Evolutionary conservation across 2,797 vertebrate species (phyloP).

Genomic region (Enteromius mattozi): DNA sequence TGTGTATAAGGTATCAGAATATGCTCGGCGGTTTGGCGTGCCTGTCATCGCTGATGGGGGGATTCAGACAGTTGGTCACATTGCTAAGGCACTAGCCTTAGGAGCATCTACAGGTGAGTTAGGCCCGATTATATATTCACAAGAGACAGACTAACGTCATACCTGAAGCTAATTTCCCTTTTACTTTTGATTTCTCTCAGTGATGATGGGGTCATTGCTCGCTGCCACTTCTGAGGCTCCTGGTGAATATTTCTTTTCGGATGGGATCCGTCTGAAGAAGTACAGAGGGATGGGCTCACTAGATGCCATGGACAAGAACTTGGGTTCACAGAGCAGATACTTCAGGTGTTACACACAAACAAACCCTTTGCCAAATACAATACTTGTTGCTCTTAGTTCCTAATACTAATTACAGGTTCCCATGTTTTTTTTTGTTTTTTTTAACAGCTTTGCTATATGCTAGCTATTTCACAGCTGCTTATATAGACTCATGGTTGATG

Average conservation of each 20-base stretch:
- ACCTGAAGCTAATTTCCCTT: background rate
- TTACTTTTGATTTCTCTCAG: conserved; percentile 67
- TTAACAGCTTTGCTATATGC: background rate
- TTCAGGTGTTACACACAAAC: conserved; percentile 84
- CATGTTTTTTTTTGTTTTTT: background rate
- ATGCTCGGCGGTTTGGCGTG: conserved; percentile 91
- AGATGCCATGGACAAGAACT: conserved; percentile 98
- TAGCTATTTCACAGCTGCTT: background rate
- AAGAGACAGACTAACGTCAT: background rate
- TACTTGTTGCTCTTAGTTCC: background rate
- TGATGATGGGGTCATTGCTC: conserved; percentile 98
- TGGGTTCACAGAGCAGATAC: conserved; percentile 95
- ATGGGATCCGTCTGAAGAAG: conserved; percentile 96
- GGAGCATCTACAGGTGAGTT: conserved; percentile 93
- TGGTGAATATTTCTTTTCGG: conserved; percentile 97
- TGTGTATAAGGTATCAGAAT: conserved; percentile 97
- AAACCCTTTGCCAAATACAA: background rate
- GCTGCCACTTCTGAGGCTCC: conserved; percentile 96
- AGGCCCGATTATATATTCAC: background rate
- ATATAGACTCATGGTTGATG: background rate
- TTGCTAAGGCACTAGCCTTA: conserved; percentile 91
- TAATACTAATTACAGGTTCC: background rate
- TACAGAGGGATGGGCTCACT: conserved; percentile 97
- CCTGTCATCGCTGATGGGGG: conserved; percentile 96
- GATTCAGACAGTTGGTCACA: conserved; percentile 95